Conservation (phyloP, 64 coral and sea anemone genomes). For the Montipora sp. region DNA sequence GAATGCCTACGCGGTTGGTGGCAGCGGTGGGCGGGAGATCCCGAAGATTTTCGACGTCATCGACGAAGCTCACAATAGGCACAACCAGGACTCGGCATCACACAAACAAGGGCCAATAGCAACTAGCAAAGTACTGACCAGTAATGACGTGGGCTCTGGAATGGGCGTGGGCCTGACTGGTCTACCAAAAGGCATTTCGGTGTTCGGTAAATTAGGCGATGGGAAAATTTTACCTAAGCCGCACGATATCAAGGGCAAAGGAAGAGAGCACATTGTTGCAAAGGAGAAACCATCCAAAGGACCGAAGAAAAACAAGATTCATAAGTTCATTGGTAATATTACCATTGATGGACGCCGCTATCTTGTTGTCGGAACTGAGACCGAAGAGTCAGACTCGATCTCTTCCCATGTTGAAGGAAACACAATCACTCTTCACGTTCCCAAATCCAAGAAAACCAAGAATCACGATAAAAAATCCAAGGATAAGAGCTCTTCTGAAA, state of each 20-base stretch:
- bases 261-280: conserved; percentile 61
- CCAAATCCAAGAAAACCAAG: conserved; percentile 50
- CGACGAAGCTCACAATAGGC: conserved; percentile 74
- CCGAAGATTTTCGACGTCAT: conserved; percentile 96
- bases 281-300: conserved; percentile 10
- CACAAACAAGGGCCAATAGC: conserved; percentile 90
- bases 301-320: conserved; percentile 6
- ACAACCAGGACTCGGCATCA: conserved; percentile 40
- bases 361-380: conserved; percentile 91
- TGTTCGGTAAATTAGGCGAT: conserved; percentile 89
- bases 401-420: conserved; percentile 75
- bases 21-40: conserved; percentile 70
- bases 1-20: conserved; percentile 40
- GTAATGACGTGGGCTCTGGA: conserved; percentile 94
- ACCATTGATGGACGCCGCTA: conserved; percentile 89
- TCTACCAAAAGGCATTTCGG: conserved; percentile 86
- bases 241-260: conserved; percentile 42
- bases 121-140: conserved; percentile 98
- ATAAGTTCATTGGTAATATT: conserved; percentile 96
- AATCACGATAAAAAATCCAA: conserved; percentile 39
- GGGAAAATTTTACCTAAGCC: conserved; percentile 45
- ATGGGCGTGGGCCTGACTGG: conserved; percentile 91
- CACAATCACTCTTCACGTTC: conserved; percentile 81
- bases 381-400: conserved; percentile 72
- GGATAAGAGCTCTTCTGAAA: conserved; percentile 7